Evolutionary conservation across 2,113 vertebrate genomes (phyloP), one percentile per base, ranked within the genome.

Genomic region (Microtus ochrogaster): DNA sequence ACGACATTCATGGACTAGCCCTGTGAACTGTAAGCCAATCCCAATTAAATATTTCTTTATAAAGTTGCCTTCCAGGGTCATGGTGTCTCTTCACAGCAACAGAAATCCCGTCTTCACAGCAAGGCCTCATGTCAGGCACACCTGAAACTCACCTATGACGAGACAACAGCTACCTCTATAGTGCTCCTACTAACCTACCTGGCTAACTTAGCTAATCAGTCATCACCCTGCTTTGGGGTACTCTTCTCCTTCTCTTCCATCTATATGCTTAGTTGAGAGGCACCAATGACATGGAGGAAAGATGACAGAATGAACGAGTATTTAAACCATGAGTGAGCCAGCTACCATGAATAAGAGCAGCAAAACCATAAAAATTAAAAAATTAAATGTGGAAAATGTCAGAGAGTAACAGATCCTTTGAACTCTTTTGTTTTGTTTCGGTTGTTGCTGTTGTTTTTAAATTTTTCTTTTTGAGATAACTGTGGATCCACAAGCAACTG

Each of bases 341-440:
- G 89, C 63, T 82, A 36, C 79, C 39, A 52, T 10, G 24, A 89
- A 87, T 2, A 47, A 84, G 17, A 92, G 7, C 47, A 70, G 4
- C 11, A 55, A 74, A 78, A 61, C 44, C 39, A 87, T n/a, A 88
- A 28, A 90, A 66, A 13, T 84, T 95, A 22, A 74, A 85, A 36
- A 73, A 88, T 93, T 66, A 74, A 91, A 91, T 77, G 30, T n/a
- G 33, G n/a, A 78, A 93, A 89, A 39, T 33, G 36, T 44, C 72
- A 61, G 72, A 22, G 52, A 61, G 26, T 91, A 28, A 28, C 10
- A 66, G 49, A 76, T 36, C 8, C 22, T 33, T 2, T 65, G 58
- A 89, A 39, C 5, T 65, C 16, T 79, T 39, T n/a, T 78, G 17
- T 12, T n/a, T n/a, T 21, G 36, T n/a, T 72, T 72, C 19, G 16